Percentiles rank a stretch among this genome's conserved stretches.
Conservation (phyloP, 2,888 invertebrate species). For the Troides oblongomaculatus region DNA sequence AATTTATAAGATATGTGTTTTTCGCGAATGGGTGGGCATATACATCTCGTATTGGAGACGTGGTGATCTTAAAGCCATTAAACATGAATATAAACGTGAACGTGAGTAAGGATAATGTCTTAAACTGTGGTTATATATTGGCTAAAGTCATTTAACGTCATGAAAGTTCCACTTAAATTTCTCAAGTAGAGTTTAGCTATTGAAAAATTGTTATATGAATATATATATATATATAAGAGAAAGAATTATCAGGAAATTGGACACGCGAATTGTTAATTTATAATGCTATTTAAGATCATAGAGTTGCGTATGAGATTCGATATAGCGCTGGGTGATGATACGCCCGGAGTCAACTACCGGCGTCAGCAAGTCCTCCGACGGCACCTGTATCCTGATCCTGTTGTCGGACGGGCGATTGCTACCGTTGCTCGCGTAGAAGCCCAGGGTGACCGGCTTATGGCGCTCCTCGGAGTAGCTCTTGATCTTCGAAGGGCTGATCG, state of each 20-base stretch:
- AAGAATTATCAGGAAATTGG: too few relatives aligned
- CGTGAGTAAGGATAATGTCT: too few relatives aligned
- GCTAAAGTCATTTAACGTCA: too few relatives aligned
- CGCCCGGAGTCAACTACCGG: conserved; percentile 82
- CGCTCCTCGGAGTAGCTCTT: conserved; percentile 60
- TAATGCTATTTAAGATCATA: conserved; percentile 62
- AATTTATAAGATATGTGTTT: conserved; percentile 16
- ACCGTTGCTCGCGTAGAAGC: conserved; percentile 78
- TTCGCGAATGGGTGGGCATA: not conserved
- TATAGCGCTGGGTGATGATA: conserved; percentile 63
- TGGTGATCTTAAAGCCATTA: too few relatives aligned
- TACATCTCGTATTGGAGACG: too few relatives aligned
- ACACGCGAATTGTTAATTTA: not conserved
- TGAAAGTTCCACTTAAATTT: too few relatives aligned
- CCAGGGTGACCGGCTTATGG: conserved; percentile 66
- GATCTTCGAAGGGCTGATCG: conserved; percentile 68
- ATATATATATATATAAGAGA: not conserved
- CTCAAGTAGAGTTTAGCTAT: too few relatives aligned
- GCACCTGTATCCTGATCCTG: conserved; percentile 86
- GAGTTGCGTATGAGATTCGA: conserved; percentile 65
- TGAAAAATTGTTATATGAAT: not conserved
- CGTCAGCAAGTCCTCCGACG: conserved; percentile 83
- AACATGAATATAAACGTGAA: too few relatives aligned
- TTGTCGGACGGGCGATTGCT: conserved; percentile 81
- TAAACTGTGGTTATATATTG: too few relatives aligned